Evolutionary conservation across 2,888 invertebrate genomes (phyloP).

Genomic region (Pardosa pseudoannulata): DNA sequence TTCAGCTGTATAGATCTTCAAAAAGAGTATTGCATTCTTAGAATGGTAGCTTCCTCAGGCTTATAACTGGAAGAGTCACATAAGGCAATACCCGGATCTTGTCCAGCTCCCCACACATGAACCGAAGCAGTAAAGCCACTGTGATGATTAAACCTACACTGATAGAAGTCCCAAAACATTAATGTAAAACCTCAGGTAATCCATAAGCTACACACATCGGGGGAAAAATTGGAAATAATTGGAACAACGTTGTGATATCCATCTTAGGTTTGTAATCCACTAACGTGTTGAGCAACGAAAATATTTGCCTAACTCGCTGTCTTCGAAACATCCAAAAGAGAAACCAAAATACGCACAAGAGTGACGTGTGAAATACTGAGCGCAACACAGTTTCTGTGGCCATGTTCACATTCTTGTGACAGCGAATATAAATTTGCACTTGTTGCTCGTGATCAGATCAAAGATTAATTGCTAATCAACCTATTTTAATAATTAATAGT

Average conservation of each 20-base stretch:
- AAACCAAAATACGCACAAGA: constrained; percentile 57
- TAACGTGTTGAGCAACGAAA: constrained; percentile 28
- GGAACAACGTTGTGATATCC: not conserved
- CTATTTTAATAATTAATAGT: constrained; percentile 9
- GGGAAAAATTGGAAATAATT: not conserved
- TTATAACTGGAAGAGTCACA: no score
- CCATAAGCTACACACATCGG: no score
- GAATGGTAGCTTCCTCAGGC: no score
- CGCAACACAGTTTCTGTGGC: not conserved
- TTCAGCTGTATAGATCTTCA: no score
- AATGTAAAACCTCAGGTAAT: no score
- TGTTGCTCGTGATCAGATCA: not conserved
- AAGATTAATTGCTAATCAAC: not conserved
- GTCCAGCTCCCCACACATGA: no score
- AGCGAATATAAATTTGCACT: not conserved
- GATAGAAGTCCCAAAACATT: no score
- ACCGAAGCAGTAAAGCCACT: no score
- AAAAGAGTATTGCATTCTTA: no score
- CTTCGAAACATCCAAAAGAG: not conserved
- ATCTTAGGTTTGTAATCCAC: not conserved
- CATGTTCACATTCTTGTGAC: not conserved
- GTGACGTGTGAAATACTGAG: not conserved
- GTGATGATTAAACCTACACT: no score
- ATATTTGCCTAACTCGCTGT: constrained; percentile 19
- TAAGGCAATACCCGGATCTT: no score